Conservation (phyloP, 2,888 invertebrate genomes). For the Baronia brevicornis region DNA sequence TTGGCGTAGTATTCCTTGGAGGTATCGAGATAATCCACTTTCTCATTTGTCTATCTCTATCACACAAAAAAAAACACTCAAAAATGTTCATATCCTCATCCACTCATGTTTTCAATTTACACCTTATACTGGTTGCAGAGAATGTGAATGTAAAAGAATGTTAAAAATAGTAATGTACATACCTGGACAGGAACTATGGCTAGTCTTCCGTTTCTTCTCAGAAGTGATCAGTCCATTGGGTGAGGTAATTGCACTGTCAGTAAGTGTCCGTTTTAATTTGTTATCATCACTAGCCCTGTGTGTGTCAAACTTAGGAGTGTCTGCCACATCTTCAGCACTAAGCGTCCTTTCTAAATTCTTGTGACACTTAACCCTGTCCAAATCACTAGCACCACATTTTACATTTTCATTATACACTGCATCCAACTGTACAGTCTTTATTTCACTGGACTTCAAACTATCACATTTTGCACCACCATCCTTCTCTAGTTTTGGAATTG, state of each 20-base stretch:
- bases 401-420: constrained; percentile 44
- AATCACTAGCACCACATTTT: constrained; percentile 57
- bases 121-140: too few species aligned
- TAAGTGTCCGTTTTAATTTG: constrained; percentile 64
- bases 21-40: too few species aligned
- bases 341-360: constrained; percentile 58
- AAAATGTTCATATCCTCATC: too few species aligned
- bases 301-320: constrained; percentile 22
- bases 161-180: constrained; percentile 29
- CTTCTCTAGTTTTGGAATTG: constrained; percentile 49
- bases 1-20: too few species aligned
- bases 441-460: constrained; percentile 49
- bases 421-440: constrained; percentile 53
- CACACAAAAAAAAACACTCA: too few species aligned
- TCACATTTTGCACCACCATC: constrained; percentile 58
- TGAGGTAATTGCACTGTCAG: constrained; percentile 60
- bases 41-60: too few species aligned
- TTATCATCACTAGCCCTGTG: constrained; percentile 25
- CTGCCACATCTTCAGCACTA: constrained; percentile 38
- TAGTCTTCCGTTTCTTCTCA: constrained; percentile 79
- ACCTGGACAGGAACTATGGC: constrained; percentile 75
- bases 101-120: too few species aligned
- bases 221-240: constrained; percentile 77
- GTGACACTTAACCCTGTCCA: constrained; percentile 56
- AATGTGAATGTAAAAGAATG: constrained; percentile 7